Percentiles rank a stretch among this genome's conserved stretches.
Conservation (phyloP, 2,888 invertebrate species). For the Nasonia oneida region DNA sequence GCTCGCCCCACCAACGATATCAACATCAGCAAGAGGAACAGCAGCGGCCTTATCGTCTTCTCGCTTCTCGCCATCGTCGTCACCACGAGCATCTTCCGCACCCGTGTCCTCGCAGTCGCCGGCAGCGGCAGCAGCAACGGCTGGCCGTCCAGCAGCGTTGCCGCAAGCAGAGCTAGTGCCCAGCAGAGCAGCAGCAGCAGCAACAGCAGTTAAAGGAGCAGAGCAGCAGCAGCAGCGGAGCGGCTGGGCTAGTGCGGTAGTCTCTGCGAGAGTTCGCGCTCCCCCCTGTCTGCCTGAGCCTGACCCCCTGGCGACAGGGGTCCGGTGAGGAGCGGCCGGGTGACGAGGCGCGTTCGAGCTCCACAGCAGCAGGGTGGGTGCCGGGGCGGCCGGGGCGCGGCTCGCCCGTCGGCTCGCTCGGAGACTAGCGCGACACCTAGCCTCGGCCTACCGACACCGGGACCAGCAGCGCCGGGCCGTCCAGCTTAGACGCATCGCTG, state of each 20-base stretch:
- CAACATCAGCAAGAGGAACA: neutral
- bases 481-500: conserved; percentile 36
- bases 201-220: neutral
- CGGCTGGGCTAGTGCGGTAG: conserved; percentile 26
- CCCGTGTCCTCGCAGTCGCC: neutral
- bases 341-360: conserved; percentile 32
- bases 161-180: conserved; percentile 56
- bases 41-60: conserved; percentile 37
- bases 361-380: conserved; percentile 82
- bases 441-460: conserved; percentile 79
- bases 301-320: conserved; percentile 82
- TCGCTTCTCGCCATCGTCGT: conserved; percentile 35
- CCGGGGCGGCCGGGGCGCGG: conserved; percentile 85
- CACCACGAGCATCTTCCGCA: conserved; percentile 1
- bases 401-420: conserved; percentile 80
- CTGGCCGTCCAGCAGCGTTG: conserved; percentile 1
- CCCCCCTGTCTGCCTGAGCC: conserved; percentile 76
- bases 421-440: conserved; percentile 76
- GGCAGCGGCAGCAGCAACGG: conserved; percentile 30
- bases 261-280: conserved; percentile 47
- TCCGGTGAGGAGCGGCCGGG: conserved; percentile 73
- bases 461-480: conserved; percentile 18
- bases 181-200: neutral
- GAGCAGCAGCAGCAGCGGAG: conserved; percentile 43
- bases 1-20: conserved; percentile 38